Evolutionary conservation across 2,888 invertebrate species (phyloP).

Genomic region (Drosophila lacicola): DNA sequence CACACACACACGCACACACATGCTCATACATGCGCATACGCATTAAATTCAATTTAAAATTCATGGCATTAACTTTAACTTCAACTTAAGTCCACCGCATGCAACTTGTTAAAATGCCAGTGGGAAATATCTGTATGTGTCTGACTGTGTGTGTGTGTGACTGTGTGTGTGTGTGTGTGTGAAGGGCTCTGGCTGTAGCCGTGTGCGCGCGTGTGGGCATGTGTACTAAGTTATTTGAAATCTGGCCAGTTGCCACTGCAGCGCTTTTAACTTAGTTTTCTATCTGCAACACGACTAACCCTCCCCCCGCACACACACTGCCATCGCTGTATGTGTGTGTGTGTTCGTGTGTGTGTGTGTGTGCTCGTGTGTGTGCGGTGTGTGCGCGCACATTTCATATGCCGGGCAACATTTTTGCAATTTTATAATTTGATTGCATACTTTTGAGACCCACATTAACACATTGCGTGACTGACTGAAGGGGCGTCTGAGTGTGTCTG

Average conservation of each 20-base stretch:
- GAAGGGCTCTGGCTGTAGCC: not conserved
- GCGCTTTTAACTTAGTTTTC: constrained; percentile 73
- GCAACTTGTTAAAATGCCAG: constrained; percentile 73
- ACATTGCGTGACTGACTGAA: constrained; percentile 45
- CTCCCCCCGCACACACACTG: not conserved
- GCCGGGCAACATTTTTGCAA: constrained; percentile 55
- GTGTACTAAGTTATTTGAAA: constrained; percentile 54
- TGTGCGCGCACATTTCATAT: constrained; percentile 43
- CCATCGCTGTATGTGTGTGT: constrained; percentile 2
- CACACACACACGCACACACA: constrained; percentile 5
- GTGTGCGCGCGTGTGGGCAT: constrained; percentile 15
- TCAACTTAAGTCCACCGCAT: constrained; percentile 77
- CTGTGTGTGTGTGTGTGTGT: constrained; percentile 5
- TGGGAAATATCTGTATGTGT: constrained; percentile 7
- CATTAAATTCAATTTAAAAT: constrained; percentile 81
- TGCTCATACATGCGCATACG: constrained; percentile 49
- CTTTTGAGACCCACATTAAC: constrained; percentile 72
- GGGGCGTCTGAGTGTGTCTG: not conserved
- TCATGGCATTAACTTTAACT: constrained; percentile 80
- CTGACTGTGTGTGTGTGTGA: not conserved
- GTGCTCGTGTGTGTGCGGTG: constrained; percentile 14
- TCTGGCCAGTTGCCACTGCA: constrained; percentile 61
- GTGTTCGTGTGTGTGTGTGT: constrained; percentile 13
- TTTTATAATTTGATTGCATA: constrained; percentile 76
- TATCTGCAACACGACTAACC: constrained; percentile 27